A percentile compares a stretch with the other conserved stretches of the same genome.
Evolutionary conservation across 2,888 invertebrate species (phyloP).

Genomic region (Agonopterix alstromeriana): DNA sequence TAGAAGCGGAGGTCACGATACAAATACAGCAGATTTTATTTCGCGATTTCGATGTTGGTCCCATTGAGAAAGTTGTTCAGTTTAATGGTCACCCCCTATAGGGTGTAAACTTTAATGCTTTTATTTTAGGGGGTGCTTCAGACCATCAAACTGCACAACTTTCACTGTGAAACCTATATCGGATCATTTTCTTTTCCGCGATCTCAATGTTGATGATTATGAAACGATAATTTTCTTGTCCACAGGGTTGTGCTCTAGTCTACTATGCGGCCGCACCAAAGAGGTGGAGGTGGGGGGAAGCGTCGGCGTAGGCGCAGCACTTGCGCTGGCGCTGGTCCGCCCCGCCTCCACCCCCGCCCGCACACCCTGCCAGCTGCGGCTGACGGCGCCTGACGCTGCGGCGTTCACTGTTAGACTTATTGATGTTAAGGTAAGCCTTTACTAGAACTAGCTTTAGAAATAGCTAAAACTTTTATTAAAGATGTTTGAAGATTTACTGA

Average conservation of each 20-base stretch:
- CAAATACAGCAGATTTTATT: too few relatives aligned
- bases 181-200: too few relatives aligned
- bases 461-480: too few relatives aligned
- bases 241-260: constrained; percentile 55
- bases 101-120: too few relatives aligned
- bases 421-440: constrained; percentile 57
- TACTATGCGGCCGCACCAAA: constrained; percentile 65
- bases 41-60: too few relatives aligned
- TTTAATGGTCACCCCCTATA: too few relatives aligned
- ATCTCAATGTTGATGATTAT: neutral
- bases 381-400: constrained; percentile 60
- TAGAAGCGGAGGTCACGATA: too few relatives aligned
- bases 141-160: too few relatives aligned
- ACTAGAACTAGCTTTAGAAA: neutral
- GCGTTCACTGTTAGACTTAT: constrained; percentile 64
- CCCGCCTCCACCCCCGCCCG: constrained; percentile 31
- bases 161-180: too few relatives aligned
- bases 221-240: constrained; percentile 12
- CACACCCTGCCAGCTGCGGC: constrained; percentile 52
- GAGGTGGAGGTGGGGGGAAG: constrained; percentile 56
- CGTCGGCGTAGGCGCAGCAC: constrained; percentile 52
- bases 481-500: too few relatives aligned
- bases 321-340: constrained; percentile 56
- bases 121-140: too few relatives aligned
- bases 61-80: too few relatives aligned